Conservation (phyloP, 2,113 vertebrate genomes). For the Haplotaxodon microlepis region DNA sequence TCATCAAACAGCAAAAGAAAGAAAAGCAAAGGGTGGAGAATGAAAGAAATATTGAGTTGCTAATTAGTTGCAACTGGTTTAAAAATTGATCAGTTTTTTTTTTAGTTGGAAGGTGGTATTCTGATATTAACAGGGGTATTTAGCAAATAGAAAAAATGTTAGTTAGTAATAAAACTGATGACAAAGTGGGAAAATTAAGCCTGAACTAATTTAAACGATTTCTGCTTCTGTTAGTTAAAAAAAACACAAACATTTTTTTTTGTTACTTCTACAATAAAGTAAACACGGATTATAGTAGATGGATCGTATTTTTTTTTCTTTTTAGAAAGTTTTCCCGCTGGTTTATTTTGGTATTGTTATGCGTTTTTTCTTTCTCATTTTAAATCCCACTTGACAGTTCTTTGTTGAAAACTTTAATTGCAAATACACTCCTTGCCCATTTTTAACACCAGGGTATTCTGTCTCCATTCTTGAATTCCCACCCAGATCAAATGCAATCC, state of each 20-base stretch:
- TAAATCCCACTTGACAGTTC: constrained; percentile 51
- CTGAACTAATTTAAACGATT: not conserved
- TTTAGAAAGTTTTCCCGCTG: not conserved
- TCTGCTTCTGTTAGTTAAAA: not conserved
- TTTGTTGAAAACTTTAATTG: constrained; percentile 58
- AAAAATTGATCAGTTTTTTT: not conserved
- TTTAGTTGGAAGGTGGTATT: not conserved
- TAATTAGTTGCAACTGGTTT: not conserved
- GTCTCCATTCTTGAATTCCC: constrained; percentile 61
- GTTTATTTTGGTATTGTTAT: constrained; percentile 17
- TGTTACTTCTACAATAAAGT: not conserved
- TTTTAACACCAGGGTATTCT: constrained; percentile 56
- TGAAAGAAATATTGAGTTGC: not conserved
- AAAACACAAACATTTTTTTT: not conserved
- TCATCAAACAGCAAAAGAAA: not conserved
- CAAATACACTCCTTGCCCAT: constrained; percentile 42
- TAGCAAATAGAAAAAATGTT: not conserved
- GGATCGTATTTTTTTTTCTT: not conserved
- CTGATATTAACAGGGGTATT: not conserved
- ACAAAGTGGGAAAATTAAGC: not conserved
- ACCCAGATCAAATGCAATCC: constrained; percentile 68
- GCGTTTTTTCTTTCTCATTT: not conserved
- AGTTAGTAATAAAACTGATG: not conserved
- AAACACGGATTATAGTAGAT: not conserved
- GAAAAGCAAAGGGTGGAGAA: not conserved